Conservation (phyloP, 2,113 vertebrate genomes). For the Atractosteus spatula region DNA sequence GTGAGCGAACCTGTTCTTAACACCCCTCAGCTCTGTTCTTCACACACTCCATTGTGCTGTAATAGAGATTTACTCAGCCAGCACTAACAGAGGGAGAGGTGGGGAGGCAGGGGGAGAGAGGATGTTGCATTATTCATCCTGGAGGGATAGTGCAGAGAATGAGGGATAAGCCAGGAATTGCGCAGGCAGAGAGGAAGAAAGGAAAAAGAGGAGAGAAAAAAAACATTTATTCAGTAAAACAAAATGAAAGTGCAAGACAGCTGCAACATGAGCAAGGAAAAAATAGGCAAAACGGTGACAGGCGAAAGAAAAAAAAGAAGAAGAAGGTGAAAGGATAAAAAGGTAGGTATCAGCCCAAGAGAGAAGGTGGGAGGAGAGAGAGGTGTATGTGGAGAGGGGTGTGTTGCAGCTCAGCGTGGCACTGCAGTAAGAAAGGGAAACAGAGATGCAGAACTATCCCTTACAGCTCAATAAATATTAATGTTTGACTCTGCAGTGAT, state of each 20-base stretch:
- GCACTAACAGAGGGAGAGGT: neutral
- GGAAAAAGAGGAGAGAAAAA: neutral
- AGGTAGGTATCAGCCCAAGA: neutral
- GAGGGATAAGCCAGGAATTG: neutral
- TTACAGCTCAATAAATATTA: conserved; percentile 22
- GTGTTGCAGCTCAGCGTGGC: conserved; percentile 6
- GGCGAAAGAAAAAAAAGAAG: neutral
- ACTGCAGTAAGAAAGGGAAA: conserved; percentile 8
- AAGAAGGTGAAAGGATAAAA: neutral
- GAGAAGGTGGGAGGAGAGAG: conserved; percentile 1
- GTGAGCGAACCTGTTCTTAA: conserved; percentile 10
- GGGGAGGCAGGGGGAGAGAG: neutral
- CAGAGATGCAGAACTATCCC: conserved; percentile 23
- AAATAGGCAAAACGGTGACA: neutral
- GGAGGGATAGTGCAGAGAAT: neutral
- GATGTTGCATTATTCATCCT: conserved; percentile 24
- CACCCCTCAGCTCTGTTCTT: conserved; percentile 2
- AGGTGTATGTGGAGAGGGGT: conserved; percentile 9
- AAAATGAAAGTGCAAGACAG: no score
- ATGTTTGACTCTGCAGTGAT: conserved; percentile 4
- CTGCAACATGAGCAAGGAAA: neutral
- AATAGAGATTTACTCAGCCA: conserved; percentile 7
- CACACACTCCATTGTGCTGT: conserved; percentile 12
- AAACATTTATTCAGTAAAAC: no score
- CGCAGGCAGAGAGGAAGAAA: neutral